These are phyloP conservation scores for Pararge aegeria DNA, from an alignment of 1,140 invertebrate genomes.

Conservation along the genomic window DNA sequence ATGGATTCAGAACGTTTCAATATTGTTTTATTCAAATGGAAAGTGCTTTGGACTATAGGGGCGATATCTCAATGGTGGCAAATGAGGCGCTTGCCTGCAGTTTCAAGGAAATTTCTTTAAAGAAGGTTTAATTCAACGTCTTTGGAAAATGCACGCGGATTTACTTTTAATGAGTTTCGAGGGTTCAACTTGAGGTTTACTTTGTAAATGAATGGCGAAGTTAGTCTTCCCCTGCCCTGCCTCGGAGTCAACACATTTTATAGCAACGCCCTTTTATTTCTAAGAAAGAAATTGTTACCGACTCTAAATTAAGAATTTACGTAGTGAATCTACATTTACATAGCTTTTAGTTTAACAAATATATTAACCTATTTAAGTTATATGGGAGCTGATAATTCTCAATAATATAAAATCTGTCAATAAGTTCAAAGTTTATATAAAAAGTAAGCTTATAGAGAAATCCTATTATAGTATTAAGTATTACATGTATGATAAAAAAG, in stretches of 20 bases:
- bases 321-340: too few relatives aligned
- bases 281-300: constrained; percentile 16
- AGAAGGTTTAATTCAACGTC: constrained; percentile 72
- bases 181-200: constrained; percentile 70
- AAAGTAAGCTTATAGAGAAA: too few relatives aligned
- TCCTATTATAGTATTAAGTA: too few relatives aligned
- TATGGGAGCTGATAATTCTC: too few relatives aligned
- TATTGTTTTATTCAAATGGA: constrained; percentile 33
- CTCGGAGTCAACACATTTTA: constrained; percentile 33
- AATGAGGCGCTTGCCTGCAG: constrained; percentile 69
- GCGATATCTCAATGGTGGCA: constrained; percentile 67
- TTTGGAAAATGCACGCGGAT: constrained; percentile 74
- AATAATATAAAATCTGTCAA: too few relatives aligned
- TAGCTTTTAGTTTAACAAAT: too few relatives aligned
- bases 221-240: constrained; percentile 39
- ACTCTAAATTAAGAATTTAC: neutral
- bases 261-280: constrained; percentile 22
- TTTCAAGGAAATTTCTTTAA: constrained; percentile 75
- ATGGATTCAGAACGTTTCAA: constrained; percentile 42
- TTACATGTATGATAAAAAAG: too few relatives aligned
- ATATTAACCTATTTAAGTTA: too few relatives aligned
- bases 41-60: constrained; percentile 56
- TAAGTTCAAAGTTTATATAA: too few relatives aligned
- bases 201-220: constrained; percentile 67
- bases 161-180: constrained; percentile 78